phyloP scores from a whole-genome alignment of 1,140 invertebrate species.

The Solenopsis invicta region DNA sequence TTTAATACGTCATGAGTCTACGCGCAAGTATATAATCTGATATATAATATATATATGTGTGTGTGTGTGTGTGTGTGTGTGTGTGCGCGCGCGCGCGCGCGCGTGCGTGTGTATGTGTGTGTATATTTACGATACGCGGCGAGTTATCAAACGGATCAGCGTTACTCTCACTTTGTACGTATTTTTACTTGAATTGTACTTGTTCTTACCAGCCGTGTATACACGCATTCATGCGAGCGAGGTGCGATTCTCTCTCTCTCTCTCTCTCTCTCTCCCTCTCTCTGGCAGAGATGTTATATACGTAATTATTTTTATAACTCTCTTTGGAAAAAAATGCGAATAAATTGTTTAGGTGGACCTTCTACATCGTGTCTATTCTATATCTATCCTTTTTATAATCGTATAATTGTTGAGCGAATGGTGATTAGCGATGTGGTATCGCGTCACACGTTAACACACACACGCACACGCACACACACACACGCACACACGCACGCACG shows the following conservation, averaged over 20 bases:
- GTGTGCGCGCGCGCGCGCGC: no score
- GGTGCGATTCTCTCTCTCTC: not conserved
- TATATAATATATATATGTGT: not conserved
- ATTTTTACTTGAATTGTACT: constrained; percentile 25
- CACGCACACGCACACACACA: no score
- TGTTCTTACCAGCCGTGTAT: not conserved
- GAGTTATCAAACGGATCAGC: not conserved
- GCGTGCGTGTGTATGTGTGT: no score
- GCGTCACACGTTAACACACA: no score
- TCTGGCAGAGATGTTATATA: not conserved
- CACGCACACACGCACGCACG: no score
- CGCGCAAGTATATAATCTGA: not conserved
- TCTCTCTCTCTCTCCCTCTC: no score
- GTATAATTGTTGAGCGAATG: not conserved
- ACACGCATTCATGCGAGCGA: not conserved
- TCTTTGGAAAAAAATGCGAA: constrained; percentile 24
- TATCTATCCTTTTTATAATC: not conserved
- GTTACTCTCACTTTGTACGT: not conserved
- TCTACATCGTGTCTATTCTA: not conserved
- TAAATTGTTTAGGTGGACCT: constrained; percentile 43
- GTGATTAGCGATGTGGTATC: not conserved
- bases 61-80: not conserved
- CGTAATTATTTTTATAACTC: constrained; percentile 50
- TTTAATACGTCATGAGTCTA: not conserved
- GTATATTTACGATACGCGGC: no score